Percentiles rank a stretch among this genome's conserved stretches.
Evolutionary conservation across 2,888 invertebrate species (phyloP).

Genomic region (Drosophila formosana): DNA sequence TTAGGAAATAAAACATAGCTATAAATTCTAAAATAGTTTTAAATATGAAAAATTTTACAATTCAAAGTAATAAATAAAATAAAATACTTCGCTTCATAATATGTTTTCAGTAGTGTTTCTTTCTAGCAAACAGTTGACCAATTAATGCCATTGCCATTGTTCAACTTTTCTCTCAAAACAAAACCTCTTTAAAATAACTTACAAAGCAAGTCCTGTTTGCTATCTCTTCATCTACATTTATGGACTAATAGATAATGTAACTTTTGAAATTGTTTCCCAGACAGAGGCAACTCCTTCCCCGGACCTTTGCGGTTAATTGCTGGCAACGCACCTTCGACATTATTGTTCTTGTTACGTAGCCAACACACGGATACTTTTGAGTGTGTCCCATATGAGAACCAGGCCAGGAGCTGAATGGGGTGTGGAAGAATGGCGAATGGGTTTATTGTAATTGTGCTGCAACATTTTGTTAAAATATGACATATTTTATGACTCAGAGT

Average conservation of each 20-base stretch:
- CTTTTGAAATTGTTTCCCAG: conserved; percentile 68
- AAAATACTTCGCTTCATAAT: too few relatives aligned
- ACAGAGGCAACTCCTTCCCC: conserved; percentile 28
- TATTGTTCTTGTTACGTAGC: conserved; percentile 46
- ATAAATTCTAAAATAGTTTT: too few relatives aligned
- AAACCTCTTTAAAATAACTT: conserved; percentile 4
- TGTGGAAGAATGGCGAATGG: conserved; percentile 74
- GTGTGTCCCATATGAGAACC: conserved; percentile 73
- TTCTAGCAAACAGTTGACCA: conserved; percentile 1
- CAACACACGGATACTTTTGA: conserved; percentile 27
- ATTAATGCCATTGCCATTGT: background rate
- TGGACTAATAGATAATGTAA: conserved; percentile 76
- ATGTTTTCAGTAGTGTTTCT: background rate
- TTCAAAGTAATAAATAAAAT: too few relatives aligned
- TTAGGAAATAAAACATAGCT: too few relatives aligned
- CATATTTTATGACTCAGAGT: conserved; percentile 83
- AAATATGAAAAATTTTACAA: too few relatives aligned
- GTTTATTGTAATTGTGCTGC: conserved; percentile 82
- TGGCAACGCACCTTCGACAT: conserved; percentile 31
- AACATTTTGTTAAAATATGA: conserved; percentile 83
- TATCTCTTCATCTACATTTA: conserved; percentile 65
- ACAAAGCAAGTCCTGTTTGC: conserved; percentile 12
- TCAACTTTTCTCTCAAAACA: background rate
- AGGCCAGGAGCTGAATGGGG: background rate
- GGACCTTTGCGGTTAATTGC: conserved; percentile 51